A percentile compares a stretch with the other conserved stretches of the same genome.
Evolutionary conservation across 2,888 invertebrate genomes (phyloP).

Genomic region (Allacma fusca): DNA sequence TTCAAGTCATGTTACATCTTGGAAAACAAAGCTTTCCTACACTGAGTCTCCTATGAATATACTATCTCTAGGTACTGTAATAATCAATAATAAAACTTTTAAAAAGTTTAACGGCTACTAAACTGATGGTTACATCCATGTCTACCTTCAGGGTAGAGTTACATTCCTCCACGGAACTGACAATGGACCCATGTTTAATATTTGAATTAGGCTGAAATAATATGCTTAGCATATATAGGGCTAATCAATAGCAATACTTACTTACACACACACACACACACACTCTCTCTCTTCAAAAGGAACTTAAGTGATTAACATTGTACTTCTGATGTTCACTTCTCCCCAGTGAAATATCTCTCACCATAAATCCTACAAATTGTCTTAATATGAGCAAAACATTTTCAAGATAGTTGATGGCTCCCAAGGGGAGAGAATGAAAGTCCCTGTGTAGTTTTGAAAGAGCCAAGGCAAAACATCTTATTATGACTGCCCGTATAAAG

Average conservation of each 20-base stretch:
- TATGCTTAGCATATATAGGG: not conserved
- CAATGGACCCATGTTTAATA: not conserved
- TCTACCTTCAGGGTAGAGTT: not conserved
- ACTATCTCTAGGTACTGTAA: too few species aligned
- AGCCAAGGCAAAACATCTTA: constrained; percentile 6
- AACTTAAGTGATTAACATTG: constrained; percentile 7
- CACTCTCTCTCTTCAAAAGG: not conserved
- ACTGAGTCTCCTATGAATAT: too few species aligned
- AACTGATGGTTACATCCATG: not conserved
- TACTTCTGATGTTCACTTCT: not conserved
- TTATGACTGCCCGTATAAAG: constrained; percentile 19
- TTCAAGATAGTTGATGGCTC: not conserved
- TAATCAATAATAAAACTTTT: not conserved
- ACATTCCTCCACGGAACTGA: not conserved
- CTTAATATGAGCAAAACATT: not conserved
- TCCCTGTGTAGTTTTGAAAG: not conserved
- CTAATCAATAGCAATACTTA: not conserved
- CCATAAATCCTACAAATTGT: not conserved
- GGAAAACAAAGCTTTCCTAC: too few species aligned
- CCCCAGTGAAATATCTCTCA: not conserved
- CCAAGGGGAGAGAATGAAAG: not conserved
- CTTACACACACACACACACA: not conserved
- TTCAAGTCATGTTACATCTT: not conserved
- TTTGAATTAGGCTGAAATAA: constrained; percentile 2
- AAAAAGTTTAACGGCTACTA: not conserved